Percentiles rank a stretch among this genome's conserved stretches.
These are phyloP conservation scores for Ivindomyrus marchei DNA, from an alignment of 2,113 vertebrate genomes.

Conservation along the genomic window DNA sequence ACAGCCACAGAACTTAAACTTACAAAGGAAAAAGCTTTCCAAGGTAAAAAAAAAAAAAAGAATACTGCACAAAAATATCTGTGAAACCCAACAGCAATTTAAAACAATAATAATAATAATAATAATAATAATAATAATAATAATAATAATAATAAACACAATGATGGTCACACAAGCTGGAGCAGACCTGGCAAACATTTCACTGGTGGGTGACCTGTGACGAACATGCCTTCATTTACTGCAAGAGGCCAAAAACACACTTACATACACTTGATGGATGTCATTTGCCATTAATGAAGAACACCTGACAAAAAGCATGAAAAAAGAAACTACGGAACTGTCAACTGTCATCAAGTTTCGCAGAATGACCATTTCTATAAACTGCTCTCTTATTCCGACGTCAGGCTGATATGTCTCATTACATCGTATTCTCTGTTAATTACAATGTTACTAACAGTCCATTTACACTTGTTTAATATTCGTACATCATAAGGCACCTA, in stretches of 20 bases:
- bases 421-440: not conserved
- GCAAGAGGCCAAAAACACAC: not conserved
- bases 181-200: not conserved
- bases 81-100: not conserved
- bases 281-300: not conserved
- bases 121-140: not conserved
- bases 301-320: not conserved
- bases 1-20: not conserved
- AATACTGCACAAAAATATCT: not conserved
- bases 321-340: not conserved
- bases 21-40: not conserved
- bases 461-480: not conserved
- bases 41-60: not conserved
- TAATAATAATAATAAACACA: not conserved
- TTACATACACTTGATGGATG: not conserved
- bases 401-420: not conserved
- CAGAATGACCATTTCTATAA: slow-evolving; percentile 1
- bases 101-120: too few species aligned
- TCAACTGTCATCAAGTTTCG: not conserved
- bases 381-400: not conserved
- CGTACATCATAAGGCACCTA: slow-evolving; percentile 51
- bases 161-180: not conserved
- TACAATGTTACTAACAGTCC: not conserved
- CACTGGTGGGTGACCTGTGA: not conserved
- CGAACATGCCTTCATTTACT: not conserved